phyloP scores from a whole-genome alignment of 2,113 vertebrate species.

The Callorhinus ursinus region DNA sequence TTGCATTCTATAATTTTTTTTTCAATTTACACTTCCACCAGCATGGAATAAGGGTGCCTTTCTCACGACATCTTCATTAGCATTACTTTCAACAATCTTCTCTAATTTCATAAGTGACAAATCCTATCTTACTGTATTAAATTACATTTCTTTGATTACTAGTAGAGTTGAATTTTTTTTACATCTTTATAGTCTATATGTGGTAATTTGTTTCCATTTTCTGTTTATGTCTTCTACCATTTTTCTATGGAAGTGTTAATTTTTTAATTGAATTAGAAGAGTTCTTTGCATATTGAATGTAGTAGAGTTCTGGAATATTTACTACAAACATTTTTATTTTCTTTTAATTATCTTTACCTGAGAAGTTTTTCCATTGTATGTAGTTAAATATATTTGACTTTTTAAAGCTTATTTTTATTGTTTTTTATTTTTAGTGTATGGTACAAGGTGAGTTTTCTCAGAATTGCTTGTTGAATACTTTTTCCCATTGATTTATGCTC shows the following conservation, averaged over 20 bases:
- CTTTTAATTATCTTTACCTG: slow-evolving; percentile 23
- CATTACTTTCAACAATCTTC: neutral
- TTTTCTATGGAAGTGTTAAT: neutral
- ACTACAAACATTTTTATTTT: neutral
- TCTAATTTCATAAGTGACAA: neutral
- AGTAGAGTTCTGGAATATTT: neutral
- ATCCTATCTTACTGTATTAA: neutral
- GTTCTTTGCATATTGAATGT: neutral
- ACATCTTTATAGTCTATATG: neutral
- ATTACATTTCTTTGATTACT: neutral
- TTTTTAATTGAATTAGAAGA: neutral
- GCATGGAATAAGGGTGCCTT: neutral
- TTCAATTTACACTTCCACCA: neutral
- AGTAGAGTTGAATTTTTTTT: neutral
- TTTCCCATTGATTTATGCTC: neutral
- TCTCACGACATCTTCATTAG: neutral
- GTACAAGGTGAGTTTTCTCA: neutral
- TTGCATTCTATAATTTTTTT: neutral
- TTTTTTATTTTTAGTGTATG: neutral
- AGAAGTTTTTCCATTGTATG: neutral
- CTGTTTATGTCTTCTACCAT: neutral
- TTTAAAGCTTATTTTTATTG: neutral
- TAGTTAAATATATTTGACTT: neutral
- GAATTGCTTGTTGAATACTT: neutral
- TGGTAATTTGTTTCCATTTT: slow-evolving; percentile 1